These are phyloP conservation scores for Tetramorium parvispinum DNA, from an alignment of 1,140 invertebrate species.

Conservation along the genomic window DNA sequence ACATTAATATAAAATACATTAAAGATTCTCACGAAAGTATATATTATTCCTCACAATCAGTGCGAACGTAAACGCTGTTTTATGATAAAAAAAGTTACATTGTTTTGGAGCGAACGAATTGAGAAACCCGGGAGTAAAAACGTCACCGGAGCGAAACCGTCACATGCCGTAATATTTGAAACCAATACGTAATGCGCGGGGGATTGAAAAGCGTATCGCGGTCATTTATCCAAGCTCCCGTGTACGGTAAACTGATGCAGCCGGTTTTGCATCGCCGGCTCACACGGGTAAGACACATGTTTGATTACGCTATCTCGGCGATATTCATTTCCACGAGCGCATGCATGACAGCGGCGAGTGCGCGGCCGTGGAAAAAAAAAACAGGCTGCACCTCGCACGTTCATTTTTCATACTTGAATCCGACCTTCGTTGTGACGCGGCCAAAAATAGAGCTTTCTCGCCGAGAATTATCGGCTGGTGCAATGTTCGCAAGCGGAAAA, in stretches of 20 bases:
- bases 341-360: not conserved
- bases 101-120: not conserved
- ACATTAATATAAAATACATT: not conserved
- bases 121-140: not conserved
- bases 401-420: slow-evolving; percentile 46
- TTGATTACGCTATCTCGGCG: slow-evolving; percentile 38
- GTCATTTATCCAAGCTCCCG: not conserved
- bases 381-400: not conserved
- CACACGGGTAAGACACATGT: slow-evolving; percentile 14
- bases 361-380: not conserved
- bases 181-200: not conserved
- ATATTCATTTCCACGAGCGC: slow-evolving; percentile 12
- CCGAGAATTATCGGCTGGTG: not conserved
- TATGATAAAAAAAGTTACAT: not conserved
- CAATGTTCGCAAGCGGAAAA: not conserved
- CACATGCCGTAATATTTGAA: not conserved
- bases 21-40: not conserved
- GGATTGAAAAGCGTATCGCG: slow-evolving; percentile 12
- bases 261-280: not conserved
- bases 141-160: not conserved
- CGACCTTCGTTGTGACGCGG: slow-evolving; percentile 15
- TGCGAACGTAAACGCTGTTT: not conserved
- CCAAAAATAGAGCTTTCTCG: slow-evolving; percentile 21
- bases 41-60: not conserved
- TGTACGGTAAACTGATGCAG: not conserved